Evolutionary conservation across 2,888 invertebrate genomes (phyloP).

Genomic region (Eupithecia subfuscata): DNA sequence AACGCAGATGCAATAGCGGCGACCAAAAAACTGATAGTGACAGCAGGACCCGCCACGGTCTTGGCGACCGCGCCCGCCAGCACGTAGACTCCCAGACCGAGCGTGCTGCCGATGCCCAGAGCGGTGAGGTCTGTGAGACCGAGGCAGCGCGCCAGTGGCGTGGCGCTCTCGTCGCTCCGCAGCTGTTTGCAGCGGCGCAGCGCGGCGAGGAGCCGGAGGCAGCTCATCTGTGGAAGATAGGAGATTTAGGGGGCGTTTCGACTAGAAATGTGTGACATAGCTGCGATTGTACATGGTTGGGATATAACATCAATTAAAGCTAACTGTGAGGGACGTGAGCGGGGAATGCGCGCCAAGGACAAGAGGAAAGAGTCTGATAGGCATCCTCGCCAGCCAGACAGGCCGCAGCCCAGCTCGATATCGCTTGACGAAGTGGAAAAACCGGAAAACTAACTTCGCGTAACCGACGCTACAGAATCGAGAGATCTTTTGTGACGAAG

Average conservation of each 20-base stretch:
- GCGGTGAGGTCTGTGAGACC: conserved; percentile 93
- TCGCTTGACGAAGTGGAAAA: too few relatives aligned
- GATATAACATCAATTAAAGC: not conserved
- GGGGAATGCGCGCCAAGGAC: too few relatives aligned
- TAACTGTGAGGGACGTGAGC: not conserved
- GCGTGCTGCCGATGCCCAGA: conserved; percentile 93
- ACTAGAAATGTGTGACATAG: too few relatives aligned
- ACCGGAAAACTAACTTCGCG: too few relatives aligned
- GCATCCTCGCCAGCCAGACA: too few relatives aligned
- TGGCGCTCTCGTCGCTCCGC: conserved; percentile 66
- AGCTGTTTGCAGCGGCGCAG: conserved; percentile 80
- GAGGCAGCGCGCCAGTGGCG: conserved; percentile 87
- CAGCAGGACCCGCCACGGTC: conserved; percentile 94
- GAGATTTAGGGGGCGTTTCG: not conserved
- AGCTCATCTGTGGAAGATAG: conserved; percentile 65
- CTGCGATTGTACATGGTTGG: not conserved
- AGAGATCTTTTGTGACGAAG: not conserved
- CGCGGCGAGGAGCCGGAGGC: conserved; percentile 59
- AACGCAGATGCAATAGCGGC: conserved; percentile 97
- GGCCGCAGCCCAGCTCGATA: too few relatives aligned
- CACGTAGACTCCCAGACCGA: conserved; percentile 97
- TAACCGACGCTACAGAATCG: not conserved
- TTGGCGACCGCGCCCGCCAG: conserved; percentile 95
- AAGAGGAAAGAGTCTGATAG: too few relatives aligned
- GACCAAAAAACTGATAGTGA: conserved; percentile 94